Conservation (phyloP, 1,140 invertebrate species). For the Octopus sinensis region DNA sequence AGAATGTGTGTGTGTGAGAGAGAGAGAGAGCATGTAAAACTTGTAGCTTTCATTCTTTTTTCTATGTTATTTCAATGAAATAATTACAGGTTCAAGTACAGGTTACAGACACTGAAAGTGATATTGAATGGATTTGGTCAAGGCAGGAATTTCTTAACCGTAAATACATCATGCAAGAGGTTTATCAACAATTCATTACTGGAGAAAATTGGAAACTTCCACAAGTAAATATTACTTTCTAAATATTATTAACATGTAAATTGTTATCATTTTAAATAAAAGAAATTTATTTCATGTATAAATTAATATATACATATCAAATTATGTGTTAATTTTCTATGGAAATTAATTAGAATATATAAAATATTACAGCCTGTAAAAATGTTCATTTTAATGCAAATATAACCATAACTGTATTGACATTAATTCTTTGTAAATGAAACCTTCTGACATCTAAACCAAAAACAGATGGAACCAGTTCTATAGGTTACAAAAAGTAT, state of each 20-base stretch:
- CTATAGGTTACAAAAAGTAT: too few species aligned
- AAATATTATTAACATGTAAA: neutral
- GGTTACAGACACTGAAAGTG: constrained; percentile 62
- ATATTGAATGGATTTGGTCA: constrained; percentile 64
- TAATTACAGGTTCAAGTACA: constrained; percentile 61
- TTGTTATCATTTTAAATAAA: constrained; percentile 12
- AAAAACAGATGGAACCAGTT: too few species aligned
- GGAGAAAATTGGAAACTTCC: constrained; percentile 62
- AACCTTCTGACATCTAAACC: too few species aligned
- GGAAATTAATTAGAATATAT: neutral
- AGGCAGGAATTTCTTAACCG: constrained; percentile 64
- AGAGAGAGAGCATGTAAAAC: too few species aligned
- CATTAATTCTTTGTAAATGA: neutral
- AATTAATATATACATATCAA: neutral
- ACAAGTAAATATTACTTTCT: constrained; percentile 48
- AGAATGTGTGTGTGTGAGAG: too few species aligned
- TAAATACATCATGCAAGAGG: constrained; percentile 67
- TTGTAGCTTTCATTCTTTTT: too few species aligned
- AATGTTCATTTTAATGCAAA: neutral
- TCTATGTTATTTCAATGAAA: too few species aligned
- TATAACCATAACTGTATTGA: neutral
- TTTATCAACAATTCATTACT: constrained; percentile 65
- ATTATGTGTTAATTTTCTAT: neutral
- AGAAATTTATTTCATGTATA: neutral
- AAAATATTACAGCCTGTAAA: neutral